Evolutionary conservation across 2,888 invertebrate genomes (phyloP), one percentile per base, ranked within the genome.

Genomic region (Parelbella ahira): DNA sequence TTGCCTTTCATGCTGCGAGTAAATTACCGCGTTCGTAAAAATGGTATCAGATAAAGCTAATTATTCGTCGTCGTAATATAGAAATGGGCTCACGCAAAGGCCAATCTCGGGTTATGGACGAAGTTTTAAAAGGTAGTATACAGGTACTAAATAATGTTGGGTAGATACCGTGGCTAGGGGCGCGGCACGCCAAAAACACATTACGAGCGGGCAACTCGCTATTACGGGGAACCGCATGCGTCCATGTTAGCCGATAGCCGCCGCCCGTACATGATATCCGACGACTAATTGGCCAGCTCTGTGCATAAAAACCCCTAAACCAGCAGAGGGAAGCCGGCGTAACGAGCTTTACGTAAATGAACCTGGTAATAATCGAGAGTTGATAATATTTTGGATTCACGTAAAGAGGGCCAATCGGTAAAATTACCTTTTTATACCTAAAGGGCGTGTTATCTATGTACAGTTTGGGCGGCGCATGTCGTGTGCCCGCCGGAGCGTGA

Each of bases 101-200:
- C 69, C 74, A 76, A 76, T 76, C 73, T 78, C 67, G 60, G 73
- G 68, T 68, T 75, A 69, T 75, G 68, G 66, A 64, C 63, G 68
- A 67, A 69, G 63, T 70, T 77, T 75, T 72, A 67, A 76, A 78
- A 75, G 68, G 70, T 72, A 66, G 65, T 61, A 60, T 68, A 75
- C 69, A 63, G 71, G 68, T 68, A 68, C 68, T 69, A 71, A 77
- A 76, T 75, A 73, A 74, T 65, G 72, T 74, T 66, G 67, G 70
- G 80, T 65, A 75, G 77, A 76, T 77, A 77, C 75, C 73, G 76
- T 56, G 68, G 70, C 56, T 50, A 63, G 61, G 70, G 73, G 76
- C 71, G 73, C 76, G 76, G 76, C 84, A 83, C 82, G 84, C 80
- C 76, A 82, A 77, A 77, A 80, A 78, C 76, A 75, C 81, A 82